Percentiles rank a stretch among this genome's conserved stretches.
Evolutionary conservation across 2,113 vertebrate species (phyloP).

Genomic region (Anoplopoma fimbria): DNA sequence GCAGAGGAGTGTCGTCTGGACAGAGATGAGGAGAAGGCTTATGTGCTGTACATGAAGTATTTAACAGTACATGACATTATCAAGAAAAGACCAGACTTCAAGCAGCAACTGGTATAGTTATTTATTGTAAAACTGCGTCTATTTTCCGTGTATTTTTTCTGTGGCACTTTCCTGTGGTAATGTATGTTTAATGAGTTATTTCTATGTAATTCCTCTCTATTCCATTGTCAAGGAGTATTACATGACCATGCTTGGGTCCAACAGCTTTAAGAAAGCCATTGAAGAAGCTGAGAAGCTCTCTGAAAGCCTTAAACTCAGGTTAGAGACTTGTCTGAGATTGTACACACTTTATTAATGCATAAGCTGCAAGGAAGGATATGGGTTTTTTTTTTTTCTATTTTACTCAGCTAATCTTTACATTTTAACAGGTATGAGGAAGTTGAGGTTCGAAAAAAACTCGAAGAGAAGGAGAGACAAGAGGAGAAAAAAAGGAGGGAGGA

Average conservation of each 20-base stretch:
- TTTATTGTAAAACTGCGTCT: not conserved
- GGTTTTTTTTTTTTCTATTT: not conserved
- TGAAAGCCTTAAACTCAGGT: slow-evolving; percentile 95
- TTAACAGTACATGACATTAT: slow-evolving; percentile 93
- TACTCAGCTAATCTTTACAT: not conserved
- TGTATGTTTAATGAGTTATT: not conserved
- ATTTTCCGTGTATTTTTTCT: not conserved
- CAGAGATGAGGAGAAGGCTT: slow-evolving; percentile 96
- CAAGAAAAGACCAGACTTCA: slow-evolving; percentile 96
- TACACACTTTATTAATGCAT: not conserved
- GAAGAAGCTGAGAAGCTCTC: slow-evolving; percentile 98
- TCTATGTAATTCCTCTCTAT: not conserved
- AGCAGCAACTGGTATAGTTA: slow-evolving; percentile 90
- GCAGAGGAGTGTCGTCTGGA: slow-evolving; percentile 95
- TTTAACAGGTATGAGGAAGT: slow-evolving; percentile 93
- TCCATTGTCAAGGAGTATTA: slow-evolving; percentile 87
- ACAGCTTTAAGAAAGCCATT: slow-evolving; percentile 94
- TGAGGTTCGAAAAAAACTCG: slow-evolving; percentile 95
- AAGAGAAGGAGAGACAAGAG: slow-evolving; percentile 92
- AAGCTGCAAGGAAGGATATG: not conserved
- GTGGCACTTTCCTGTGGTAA: not conserved
- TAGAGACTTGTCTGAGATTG: slow-evolving; percentile 3
- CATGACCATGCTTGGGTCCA: slow-evolving; percentile 91
- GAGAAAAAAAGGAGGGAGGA: slow-evolving; percentile 89
- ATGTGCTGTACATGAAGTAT: slow-evolving; percentile 98